Conservation (phyloP, 2,797 vertebrate genomes). For the Pipistrellus nathusii region DNA sequence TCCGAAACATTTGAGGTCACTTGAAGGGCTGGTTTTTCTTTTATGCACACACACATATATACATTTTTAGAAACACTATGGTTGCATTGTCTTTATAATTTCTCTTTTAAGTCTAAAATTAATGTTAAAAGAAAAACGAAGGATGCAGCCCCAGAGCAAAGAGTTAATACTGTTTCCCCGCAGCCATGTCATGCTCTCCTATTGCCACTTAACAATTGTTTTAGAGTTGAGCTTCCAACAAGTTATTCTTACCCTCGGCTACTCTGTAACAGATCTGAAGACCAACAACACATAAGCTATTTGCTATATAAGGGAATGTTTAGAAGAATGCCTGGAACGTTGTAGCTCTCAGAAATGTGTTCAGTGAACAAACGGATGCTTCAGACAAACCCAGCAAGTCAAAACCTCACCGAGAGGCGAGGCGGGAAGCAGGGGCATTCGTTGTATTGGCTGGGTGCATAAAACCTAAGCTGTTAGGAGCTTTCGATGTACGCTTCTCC, state of each 20-base stretch:
- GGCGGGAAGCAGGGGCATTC: neutral
- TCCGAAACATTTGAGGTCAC: neutral
- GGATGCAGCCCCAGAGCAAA: neutral
- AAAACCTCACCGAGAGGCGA: neutral
- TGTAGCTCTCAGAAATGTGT: neutral
- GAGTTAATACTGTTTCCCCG: neutral
- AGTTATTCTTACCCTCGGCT: neutral
- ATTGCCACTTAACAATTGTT: neutral
- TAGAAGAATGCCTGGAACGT: neutral
- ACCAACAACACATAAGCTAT: neutral
- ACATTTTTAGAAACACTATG: neutral
- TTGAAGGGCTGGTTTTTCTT: neutral
- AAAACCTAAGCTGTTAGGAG: neutral
- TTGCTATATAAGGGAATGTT: neutral
- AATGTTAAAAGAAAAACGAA: conserved; percentile 6
- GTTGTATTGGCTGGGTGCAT: accelerated
- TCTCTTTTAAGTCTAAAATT: conserved; percentile 7
- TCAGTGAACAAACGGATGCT: neutral
- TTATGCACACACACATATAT: neutral
- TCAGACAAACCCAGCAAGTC: neutral
- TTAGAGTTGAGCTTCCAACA: neutral
- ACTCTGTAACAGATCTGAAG: neutral
- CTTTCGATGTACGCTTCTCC: neutral
- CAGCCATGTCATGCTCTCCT: neutral
- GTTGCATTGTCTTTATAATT: neutral